These are phyloP conservation scores for Mayetiola destructor DNA, from an alignment of 2,888 invertebrate genomes.

Conservation along the genomic window DNA sequence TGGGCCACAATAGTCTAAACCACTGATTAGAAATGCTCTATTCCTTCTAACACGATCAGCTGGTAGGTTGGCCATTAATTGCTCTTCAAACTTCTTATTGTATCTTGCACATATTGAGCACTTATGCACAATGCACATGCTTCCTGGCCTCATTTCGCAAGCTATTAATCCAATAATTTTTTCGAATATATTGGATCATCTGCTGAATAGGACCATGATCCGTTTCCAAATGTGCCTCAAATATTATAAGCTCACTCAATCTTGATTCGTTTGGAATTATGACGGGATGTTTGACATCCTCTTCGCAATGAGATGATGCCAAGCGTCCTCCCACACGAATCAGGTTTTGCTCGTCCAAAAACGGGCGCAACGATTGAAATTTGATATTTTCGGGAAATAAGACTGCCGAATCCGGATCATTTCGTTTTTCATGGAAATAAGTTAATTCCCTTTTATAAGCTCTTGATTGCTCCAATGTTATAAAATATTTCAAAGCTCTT, in stretches of 20 bases:
- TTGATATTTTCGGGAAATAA: background rate
- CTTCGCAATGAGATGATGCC: slow-evolving; percentile 19
- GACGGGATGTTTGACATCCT: slow-evolving; percentile 22
- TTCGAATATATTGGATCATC: slow-evolving; percentile 16
- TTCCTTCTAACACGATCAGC: background rate
- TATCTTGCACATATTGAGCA: background rate
- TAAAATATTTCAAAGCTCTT: no score
- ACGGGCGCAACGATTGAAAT: background rate
- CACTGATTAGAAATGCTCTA: background rate
- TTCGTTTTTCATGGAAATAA: no score
- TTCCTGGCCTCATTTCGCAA: background rate
- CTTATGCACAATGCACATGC: no score
- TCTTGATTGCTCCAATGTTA: no score
- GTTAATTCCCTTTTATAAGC: no score
- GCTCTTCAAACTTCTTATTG: background rate
- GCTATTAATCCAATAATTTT: background rate
- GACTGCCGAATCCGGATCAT: no score
- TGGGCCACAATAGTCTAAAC: background rate
- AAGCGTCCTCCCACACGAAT: slow-evolving; percentile 25
- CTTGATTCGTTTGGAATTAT: slow-evolving; percentile 21
- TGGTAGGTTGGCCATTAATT: background rate
- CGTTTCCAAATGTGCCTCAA: slow-evolving; percentile 15
- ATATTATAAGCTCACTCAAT: slow-evolving; percentile 15
- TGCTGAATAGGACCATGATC: slow-evolving; percentile 16
- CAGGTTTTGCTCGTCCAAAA: slow-evolving; percentile 19